Percentiles rank a stretch among this genome's conserved stretches.
Evolutionary conservation across 2,113 vertebrate species (phyloP).

Genomic region (Cyphomyrus plagiostoma): DNA sequence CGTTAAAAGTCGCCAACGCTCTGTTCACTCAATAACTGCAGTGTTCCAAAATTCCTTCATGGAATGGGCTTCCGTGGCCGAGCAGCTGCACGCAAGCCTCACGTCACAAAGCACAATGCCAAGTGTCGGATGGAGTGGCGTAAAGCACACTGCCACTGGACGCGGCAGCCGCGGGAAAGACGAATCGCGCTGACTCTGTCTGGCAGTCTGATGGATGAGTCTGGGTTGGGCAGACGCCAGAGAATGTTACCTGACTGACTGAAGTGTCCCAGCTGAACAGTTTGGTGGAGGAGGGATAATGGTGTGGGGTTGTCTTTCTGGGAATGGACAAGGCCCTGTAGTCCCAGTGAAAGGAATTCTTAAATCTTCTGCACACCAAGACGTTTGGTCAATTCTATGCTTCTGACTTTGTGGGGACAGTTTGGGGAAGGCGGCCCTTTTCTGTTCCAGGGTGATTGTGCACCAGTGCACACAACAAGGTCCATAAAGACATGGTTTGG

Average conservation of each 20-base stretch:
- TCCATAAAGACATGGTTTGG: neutral
- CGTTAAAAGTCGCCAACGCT: neutral
- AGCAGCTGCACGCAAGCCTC: neutral
- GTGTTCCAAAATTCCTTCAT: neutral
- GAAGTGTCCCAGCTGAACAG: neutral
- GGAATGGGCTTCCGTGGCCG: neutral
- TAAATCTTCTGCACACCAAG: no score
- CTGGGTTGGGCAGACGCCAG: neutral
- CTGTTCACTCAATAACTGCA: neutral
- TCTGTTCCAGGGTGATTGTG: no score
- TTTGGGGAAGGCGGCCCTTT: no score
- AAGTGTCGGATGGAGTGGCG: neutral
- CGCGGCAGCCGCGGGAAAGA: neutral
- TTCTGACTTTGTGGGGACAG: neutral
- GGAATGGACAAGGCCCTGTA: neutral
- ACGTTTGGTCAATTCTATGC: neutral
- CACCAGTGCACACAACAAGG: no score
- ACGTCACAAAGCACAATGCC: neutral
- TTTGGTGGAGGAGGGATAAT: neutral
- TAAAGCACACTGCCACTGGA: neutral
- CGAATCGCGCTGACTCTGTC: neutral
- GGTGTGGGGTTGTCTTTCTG: neutral
- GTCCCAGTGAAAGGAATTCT: no score
- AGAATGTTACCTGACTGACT: neutral
- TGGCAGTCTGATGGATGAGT: neutral